Evolutionary conservation across 53 echinoderm and acorn worm genomes (phyloP), one percentile per base, ranked within the genome.

Genomic region (Pentamera pediparva): DNA sequence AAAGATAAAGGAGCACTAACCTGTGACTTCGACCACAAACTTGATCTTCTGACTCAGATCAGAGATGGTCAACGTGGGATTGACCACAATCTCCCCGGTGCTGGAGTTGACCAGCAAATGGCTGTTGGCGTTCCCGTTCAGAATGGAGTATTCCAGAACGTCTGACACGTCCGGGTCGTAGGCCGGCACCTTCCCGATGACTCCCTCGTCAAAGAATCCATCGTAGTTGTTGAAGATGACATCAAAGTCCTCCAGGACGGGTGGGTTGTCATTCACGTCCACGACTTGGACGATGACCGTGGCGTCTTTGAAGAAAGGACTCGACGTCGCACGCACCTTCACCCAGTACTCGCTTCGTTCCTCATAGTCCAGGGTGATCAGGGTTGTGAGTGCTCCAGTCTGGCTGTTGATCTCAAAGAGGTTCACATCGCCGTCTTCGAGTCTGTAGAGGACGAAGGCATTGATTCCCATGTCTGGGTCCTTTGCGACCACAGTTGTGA

Each of bases 211-310:
- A 70, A 98, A 98, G 59, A 88, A 80, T 6, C 91, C 98, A 59
- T 86, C 81, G 64, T 91, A 98, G 65, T 98, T 98, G 53, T 98
- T 92, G 76, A 98, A 92, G 54, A 82, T 83, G 39, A 98, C 91
- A 55, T 91, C 98, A 84, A 98, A 98, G 73, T 98, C 73, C 8
- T 83, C 81, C 32, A 92, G 58, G 20, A 98, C 55, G 5, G 98
- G 98, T 3, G 49, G 59, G 61, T 98, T 98, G 83, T 98, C 98
- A 35, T 98, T 98, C n/a, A 75, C 78, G 64, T 98, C 98, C 48
- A 75, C 15, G 37, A 96, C 86, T 29, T 89, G 83, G 51, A 98
- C 83, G 61, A 62, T 56, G 10, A 98, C 81, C 3, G 31, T 71
- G 37, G 86, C 92, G 36, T 85, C 70, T 25, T 60, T 86, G 65